Evolutionary conservation across 2,797 vertebrate species (phyloP).

Genomic region (Cryptoblepharus egeriae): DNA sequence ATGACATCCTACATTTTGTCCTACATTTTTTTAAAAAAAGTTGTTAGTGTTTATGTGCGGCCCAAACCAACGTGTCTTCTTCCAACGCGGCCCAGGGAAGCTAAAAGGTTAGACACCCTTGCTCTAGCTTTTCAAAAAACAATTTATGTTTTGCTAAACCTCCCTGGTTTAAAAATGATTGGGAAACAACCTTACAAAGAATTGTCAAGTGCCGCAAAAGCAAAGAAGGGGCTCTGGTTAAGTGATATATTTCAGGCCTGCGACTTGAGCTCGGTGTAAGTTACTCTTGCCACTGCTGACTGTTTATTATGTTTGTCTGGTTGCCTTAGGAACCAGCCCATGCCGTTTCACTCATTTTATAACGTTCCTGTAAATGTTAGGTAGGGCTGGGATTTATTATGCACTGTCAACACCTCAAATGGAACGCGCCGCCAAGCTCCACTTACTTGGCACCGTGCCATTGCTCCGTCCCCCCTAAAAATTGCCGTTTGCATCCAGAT

Average conservation of each 20-base stretch:
- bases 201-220: conserved; percentile 76
- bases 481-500: neutral
- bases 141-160: conserved; percentile 39
- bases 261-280: conserved; percentile 76
- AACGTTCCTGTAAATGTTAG: conserved; percentile 87
- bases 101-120: too few relatives aligned
- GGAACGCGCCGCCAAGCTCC: conserved; percentile 82
- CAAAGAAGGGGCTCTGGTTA: conserved; percentile 74
- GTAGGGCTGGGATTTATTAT: conserved; percentile 85
- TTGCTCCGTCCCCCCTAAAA: conserved; percentile 53
- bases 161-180: conserved; percentile 15
- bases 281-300: conserved; percentile 82
- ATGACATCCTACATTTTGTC: too few relatives aligned
- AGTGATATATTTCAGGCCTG: conserved; percentile 83
- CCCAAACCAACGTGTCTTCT: too few relatives aligned
- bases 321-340: conserved; percentile 83
- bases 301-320: conserved; percentile 88
- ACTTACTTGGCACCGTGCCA: conserved; percentile 79
- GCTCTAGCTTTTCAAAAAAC: neutral
- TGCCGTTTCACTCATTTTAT: conserved; percentile 83
- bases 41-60: too few relatives aligned
- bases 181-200: conserved; percentile 79
- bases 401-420: conserved; percentile 86
- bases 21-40: too few relatives aligned
- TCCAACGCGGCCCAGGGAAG: too few relatives aligned